Percentiles rank a stretch among this genome's conserved stretches.
These are phyloP conservation scores for Odontophorus gujanensis DNA, from an alignment of 2,113 vertebrate genomes.

Conservation along the genomic window DNA sequence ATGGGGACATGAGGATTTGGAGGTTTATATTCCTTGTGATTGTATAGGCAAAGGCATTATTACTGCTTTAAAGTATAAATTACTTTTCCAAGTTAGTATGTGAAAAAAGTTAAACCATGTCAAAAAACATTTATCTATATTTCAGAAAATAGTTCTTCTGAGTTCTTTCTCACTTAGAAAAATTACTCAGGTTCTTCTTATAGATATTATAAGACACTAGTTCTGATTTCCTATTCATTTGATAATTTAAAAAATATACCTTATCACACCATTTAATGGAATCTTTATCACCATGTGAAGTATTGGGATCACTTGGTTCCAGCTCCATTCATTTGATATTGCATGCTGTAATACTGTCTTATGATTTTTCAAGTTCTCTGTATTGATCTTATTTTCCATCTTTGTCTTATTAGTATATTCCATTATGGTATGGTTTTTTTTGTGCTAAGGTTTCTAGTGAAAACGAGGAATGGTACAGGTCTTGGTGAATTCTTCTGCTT, in stretches of 20 bases:
- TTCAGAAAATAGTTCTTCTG: neutral
- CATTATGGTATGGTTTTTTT: neutral
- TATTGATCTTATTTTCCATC: neutral
- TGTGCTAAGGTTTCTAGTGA: neutral
- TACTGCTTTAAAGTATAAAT: neutral
- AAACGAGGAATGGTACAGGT: accelerated
- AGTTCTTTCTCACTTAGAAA: neutral
- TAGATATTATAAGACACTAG: neutral
- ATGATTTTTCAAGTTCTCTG: neutral
- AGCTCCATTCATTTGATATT: neutral
- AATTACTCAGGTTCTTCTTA: neutral
- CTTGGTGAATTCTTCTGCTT: neutral
- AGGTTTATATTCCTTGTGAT: neutral
- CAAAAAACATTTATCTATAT: neutral
- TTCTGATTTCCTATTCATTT: neutral
- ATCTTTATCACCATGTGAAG: neutral
- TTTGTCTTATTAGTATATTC: neutral
- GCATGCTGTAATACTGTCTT: accelerated
- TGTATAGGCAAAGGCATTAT: neutral
- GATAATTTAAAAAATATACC: neutral
- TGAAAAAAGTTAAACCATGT: neutral
- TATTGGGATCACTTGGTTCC: neutral
- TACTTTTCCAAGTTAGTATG: neutral
- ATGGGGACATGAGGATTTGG: neutral
- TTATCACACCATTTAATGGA: neutral